These are phyloP conservation scores for Mormyrops attenuatus DNA, from an alignment of 2,797 vertebrate species.

Conservation along the genomic window DNA sequence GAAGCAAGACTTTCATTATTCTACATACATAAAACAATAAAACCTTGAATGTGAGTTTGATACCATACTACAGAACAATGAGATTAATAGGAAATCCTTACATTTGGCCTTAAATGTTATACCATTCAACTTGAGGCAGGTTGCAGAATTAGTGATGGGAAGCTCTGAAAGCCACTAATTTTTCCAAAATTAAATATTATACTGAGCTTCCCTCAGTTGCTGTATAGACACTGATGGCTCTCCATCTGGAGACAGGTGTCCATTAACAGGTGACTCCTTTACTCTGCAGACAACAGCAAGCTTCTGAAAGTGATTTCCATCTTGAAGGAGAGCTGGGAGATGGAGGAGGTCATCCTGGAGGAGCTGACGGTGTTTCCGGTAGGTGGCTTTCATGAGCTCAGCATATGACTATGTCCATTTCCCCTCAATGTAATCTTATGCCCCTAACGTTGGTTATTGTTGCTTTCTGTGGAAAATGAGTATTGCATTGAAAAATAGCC, in stretches of 20 bases:
- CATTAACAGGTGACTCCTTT: neutral
- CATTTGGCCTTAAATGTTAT: neutral
- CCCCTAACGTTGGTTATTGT: neutral
- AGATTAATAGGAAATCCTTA: neutral
- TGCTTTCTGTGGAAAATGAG: conserved; percentile 32
- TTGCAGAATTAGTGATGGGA: neutral
- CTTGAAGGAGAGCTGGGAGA: conserved; percentile 36
- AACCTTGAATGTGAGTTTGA: neutral
- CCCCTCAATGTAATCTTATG: neutral
- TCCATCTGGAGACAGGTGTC: neutral
- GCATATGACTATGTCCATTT: conserved; percentile 5
- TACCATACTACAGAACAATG: neutral
- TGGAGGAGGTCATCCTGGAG: conserved; percentile 65
- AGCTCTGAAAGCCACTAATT: neutral
- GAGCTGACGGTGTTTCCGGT: conserved; percentile 69
- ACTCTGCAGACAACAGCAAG: conserved; percentile 60
- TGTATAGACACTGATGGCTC: neutral
- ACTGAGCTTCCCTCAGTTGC: neutral
- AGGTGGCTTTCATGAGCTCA: neutral
- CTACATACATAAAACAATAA: neutral
- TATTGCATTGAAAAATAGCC: conserved; percentile 38
- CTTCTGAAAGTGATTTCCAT: conserved; percentile 66
- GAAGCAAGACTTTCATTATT: neutral
- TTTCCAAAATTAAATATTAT: neutral
- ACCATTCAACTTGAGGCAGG: neutral